Evolutionary conservation across 2,113 vertebrate genomes (phyloP).

Genomic region (Alligator sinensis): DNA sequence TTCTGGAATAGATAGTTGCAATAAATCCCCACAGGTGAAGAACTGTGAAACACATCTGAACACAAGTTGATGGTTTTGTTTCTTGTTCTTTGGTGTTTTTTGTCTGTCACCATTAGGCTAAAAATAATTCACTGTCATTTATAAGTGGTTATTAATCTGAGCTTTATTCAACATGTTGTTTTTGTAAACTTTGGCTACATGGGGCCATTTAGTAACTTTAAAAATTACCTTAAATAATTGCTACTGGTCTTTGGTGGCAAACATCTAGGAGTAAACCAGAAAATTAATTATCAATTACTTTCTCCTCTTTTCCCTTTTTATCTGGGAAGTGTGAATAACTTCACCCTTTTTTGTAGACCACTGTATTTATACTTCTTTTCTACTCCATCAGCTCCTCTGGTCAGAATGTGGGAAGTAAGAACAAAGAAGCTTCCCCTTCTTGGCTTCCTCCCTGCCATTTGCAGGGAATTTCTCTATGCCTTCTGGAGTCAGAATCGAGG

Average conservation of each 20-base stretch:
- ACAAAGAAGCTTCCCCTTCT: accelerated
- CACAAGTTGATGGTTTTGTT: too few relatives aligned
- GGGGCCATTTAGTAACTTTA: not conserved
- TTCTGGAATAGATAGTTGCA: not conserved
- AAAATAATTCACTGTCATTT: not conserved
- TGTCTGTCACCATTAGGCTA: too few relatives aligned
- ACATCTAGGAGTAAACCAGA: not conserved
- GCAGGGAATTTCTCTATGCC: not conserved
- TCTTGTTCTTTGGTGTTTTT: too few relatives aligned
- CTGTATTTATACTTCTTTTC: not conserved
- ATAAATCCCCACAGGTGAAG: too few relatives aligned
- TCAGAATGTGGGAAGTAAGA: not conserved
- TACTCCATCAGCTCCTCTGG: not conserved
- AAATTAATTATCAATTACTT: not conserved
- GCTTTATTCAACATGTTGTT: not conserved
- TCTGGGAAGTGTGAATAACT: not conserved
- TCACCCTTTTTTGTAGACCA: accelerated
- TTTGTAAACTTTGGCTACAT: not conserved
- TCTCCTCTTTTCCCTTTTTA: not conserved
- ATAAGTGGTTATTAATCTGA: constrained; percentile 4
- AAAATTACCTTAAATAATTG: not conserved
- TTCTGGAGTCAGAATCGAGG: not conserved
- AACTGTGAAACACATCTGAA: too few relatives aligned
- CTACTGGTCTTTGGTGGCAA: not conserved
- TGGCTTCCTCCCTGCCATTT: not conserved